These are phyloP conservation scores for Neosilurus hyrtlii DNA, from an alignment of 2,797 vertebrate species.

Conservation along the genomic window DNA sequence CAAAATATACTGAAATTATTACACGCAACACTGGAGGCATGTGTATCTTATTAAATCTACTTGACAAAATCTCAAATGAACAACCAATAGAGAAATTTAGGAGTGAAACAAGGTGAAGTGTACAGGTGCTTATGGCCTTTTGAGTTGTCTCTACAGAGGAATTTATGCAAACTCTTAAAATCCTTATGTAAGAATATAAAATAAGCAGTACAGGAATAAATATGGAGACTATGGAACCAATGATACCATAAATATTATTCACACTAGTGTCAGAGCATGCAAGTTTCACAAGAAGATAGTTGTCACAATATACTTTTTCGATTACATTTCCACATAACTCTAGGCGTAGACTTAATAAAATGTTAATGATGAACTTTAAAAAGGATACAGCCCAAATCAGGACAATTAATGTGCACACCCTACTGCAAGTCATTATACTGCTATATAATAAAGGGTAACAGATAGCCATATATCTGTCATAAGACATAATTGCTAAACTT, in stretches of 20 bases:
- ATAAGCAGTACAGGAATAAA: constrained; percentile 53
- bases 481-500: constrained; percentile 63
- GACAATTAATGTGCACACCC: constrained; percentile 42
- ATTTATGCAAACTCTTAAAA: constrained; percentile 41
- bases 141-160: constrained; percentile 22
- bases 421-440: constrained; percentile 48
- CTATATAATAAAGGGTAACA: constrained; percentile 62
- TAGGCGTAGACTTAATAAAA: constrained; percentile 54
- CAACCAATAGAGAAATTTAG: constrained; percentile 45
- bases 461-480: constrained; percentile 65
- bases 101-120: constrained; percentile 46
- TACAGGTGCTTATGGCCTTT: constrained; percentile 44
- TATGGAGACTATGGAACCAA: constrained; percentile 22
- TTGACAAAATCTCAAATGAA: constrained; percentile 53
- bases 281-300: constrained; percentile 58
- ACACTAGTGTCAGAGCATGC: constrained; percentile 55
- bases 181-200: constrained; percentile 43
- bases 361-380: constrained; percentile 39
- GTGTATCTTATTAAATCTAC: constrained; percentile 49
- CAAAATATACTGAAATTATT: constrained; percentile 54
- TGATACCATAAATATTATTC: constrained; percentile 58
- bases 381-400: constrained; percentile 56
- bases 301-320: constrained; percentile 58
- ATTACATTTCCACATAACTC: constrained; percentile 59
- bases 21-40: constrained; percentile 44